These are phyloP conservation scores for Passer domesticus DNA, from an alignment of 2,113 vertebrate species.

Conservation along the genomic window DNA sequence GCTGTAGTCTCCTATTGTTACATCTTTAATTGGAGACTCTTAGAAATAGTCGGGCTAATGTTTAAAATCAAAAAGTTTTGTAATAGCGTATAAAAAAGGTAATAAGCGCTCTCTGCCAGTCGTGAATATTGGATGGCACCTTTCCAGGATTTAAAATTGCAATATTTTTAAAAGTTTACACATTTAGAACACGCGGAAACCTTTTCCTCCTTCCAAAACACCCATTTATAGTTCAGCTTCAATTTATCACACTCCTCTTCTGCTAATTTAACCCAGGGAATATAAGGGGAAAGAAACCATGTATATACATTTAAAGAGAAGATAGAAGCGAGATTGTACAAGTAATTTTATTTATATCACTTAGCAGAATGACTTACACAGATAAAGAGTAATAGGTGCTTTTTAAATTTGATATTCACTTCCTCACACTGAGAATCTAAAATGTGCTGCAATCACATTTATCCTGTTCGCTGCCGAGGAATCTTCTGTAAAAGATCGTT, in stretches of 20 bases:
- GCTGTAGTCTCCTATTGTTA: neutral
- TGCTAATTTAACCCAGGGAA: neutral
- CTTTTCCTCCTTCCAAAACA: neutral
- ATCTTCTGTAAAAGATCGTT: neutral
- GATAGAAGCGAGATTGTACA: neutral
- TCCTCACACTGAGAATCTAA: neutral
- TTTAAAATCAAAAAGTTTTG: conserved; percentile 15
- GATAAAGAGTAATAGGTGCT: neutral
- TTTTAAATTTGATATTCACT: neutral
- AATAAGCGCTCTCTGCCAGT: conserved; percentile 1
- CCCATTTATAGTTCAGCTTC: neutral
- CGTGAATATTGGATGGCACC: conserved; percentile 14
- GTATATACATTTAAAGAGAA: neutral
- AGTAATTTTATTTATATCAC: neutral
- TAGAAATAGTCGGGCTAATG: neutral
- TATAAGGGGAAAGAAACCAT: neutral
- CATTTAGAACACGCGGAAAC: neutral
- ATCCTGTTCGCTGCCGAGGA: neutral
- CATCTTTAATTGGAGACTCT: neutral
- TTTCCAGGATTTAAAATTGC: conserved; percentile 30
- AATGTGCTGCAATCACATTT: neutral
- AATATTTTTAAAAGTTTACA: neutral
- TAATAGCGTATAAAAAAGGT: neutral
- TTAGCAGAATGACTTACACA: neutral
- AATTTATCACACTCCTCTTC: neutral